Evolutionary conservation across 2,797 vertebrate species (phyloP), one percentile per base, ranked within the genome.

Genomic region (Columba guinea): DNA sequence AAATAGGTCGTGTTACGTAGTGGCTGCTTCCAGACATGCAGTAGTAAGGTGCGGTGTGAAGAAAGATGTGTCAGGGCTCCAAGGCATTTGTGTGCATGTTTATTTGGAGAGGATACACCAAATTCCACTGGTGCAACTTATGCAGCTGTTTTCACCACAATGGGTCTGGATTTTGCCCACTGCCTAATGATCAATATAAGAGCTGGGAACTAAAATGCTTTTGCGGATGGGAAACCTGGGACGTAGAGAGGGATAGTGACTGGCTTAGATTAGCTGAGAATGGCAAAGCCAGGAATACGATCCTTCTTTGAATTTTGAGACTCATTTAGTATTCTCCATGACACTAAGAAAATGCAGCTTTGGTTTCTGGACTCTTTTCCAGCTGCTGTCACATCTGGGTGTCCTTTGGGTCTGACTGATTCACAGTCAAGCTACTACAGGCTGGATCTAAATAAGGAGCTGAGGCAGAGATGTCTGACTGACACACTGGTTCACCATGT

Each of bases 401-500:
- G 39, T 48, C 34, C 62, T 74, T 11, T 39, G 34, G 79, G 35
- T 70, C 68, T 44, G 55, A 68, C 41, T 82, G 94, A 95, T 96
- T 96, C 95, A 75, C 89, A 87, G 92, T 67, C 62, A 87, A 59
- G 59, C 78, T 46, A 9, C 39, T 58, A 5, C 44, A 52, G 51
- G 68, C 73, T 94, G 60, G 62, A 55, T 89, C 55, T 95, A 30
- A 80, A 93, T 39, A 18, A 35, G 79, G 75, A 94, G 84, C 92
- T 60, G 89, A 71, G 81, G 35, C 96, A 96, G 78, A 74, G 84
- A 60, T 75, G 80, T 87, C 39, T 97, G 96, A 97, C 28, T 94
- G 97, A 96, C 94, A 49, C 22, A 10, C 65, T 93, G 92, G 96
- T 90, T 96, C 95, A 94, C 94, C 93, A 93, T 88, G 94, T 82